Conservation (phyloP, 2,113 vertebrate species). For the Equus quagga region DNA sequence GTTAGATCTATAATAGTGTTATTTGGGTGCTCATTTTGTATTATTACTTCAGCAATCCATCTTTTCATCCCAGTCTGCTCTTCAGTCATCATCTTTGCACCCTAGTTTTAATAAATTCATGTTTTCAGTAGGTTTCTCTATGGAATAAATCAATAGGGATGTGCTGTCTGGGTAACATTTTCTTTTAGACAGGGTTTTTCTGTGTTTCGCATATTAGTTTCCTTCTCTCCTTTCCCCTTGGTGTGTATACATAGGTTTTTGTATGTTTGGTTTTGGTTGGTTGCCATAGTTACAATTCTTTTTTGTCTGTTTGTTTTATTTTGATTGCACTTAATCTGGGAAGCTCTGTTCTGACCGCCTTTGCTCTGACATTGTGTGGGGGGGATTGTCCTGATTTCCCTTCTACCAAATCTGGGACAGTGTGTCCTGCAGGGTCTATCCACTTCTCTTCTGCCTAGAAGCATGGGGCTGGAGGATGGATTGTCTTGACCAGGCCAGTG, state of each 20-base stretch:
- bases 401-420: neutral
- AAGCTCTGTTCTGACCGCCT: neutral
- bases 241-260: neutral
- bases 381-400: neutral
- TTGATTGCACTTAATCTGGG: neutral
- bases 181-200: neutral
- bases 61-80: neutral
- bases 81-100: neutral
- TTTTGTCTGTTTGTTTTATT: neutral
- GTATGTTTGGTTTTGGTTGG: neutral
- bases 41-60: neutral
- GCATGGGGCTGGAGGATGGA: neutral
- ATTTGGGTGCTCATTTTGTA: neutral
- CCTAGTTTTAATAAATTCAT: neutral
- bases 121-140: slow-evolving; percentile 38
- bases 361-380: neutral
- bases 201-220: neutral
- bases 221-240: neutral
- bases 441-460: neutral
- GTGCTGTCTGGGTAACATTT: neutral
- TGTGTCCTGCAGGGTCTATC: neutral
- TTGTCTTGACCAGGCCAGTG: neutral
- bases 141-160: neutral
- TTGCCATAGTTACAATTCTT: neutral
- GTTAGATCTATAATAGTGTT: neutral